phyloP scores from a whole-genome alignment of 1,140 invertebrate genomes.

The Aphelinus atriplicis region DNA sequence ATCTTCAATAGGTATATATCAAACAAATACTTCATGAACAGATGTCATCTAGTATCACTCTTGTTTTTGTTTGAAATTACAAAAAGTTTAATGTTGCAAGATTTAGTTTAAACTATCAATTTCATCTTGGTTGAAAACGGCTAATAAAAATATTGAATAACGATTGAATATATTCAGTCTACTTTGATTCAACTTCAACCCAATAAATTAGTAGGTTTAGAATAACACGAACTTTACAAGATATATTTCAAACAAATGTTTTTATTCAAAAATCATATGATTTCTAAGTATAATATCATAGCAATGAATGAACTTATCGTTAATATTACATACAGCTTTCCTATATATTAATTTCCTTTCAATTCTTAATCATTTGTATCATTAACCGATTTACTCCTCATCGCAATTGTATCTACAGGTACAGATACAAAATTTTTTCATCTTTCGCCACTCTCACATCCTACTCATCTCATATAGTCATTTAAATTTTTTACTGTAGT shows the following conservation, averaged over 20 bases:
- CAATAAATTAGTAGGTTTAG: too few relatives aligned
- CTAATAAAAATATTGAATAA: too few relatives aligned
- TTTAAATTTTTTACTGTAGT: slow-evolving; percentile 31
- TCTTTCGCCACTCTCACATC: slow-evolving; percentile 34
- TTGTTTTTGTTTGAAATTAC: too few relatives aligned
- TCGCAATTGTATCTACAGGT: slow-evolving; percentile 62
- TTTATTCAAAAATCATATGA: slow-evolving; percentile 65
- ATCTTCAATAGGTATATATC: too few relatives aligned
- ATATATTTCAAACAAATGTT: slow-evolving; percentile 63
- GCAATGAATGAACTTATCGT: slow-evolving; percentile 57
- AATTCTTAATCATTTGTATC: slow-evolving; percentile 55
- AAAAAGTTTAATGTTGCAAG: too few relatives aligned
- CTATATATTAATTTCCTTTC: slow-evolving; percentile 65
- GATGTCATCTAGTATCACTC: too few relatives aligned
- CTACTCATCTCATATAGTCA: slow-evolving; percentile 25
- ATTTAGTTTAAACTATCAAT: too few relatives aligned
- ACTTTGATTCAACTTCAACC: too few relatives aligned
- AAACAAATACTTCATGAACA: too few relatives aligned
- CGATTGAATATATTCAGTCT: too few relatives aligned
- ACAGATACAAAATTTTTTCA: slow-evolving; percentile 61
- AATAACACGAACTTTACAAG: neutral
- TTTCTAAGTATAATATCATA: slow-evolving; percentile 61
- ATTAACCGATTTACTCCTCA: slow-evolving; percentile 55
- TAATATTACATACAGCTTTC: slow-evolving; percentile 61
- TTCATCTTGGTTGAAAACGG: too few relatives aligned